Base-by-base conservation (phyloP, 2,113 vertebrate genomes). In the Plecturocebus donacophilus region DNA sequence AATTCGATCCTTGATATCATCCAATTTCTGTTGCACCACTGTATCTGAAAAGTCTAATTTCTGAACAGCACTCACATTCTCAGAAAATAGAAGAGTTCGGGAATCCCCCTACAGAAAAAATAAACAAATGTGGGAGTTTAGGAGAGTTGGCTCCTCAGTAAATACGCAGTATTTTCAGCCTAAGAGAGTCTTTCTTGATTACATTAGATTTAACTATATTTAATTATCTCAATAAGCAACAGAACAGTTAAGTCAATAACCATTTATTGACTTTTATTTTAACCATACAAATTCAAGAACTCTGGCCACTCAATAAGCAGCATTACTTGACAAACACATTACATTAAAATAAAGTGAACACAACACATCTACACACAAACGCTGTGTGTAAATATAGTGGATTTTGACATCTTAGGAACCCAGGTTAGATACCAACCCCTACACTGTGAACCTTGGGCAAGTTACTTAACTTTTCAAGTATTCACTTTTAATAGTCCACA, bases 1-100 rank as follows among this genome's bases (percentile, higher is more conserved):
- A 97, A 99, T 99, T 99, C 99, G 99, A 98, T 99, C 99, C 97
- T 99, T 99, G 97, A 99, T 97, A 98, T 99, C 99, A 83, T 99
- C 99, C 98, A 99, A 98, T 97, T 99, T 99, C 98, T 99, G 99
- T 98, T 99, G 99, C 97, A 99, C 99, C 99, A 99, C 98, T 45
- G 99, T 99, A 98, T 99, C 99, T 0, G 99, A 99, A 96, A 99
- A 99, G 97, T 99, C 99, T 96, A 99, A 98, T 98, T 99, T 99
- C 82, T 99, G 99, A 98, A 99, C 99, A 97, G 99, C 97, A 90
- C 99, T 99, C 83, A 99, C 98, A 70, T 99, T 99, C 97, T 99
- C 99, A 66, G 99, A 98, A 97, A 99, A 99, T 87, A 99, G 97
- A 98, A 99, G 99, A 98, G 98, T 99, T 98, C 99, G 99, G 95